Evolutionary conservation across 1,140 invertebrate species (phyloP), one percentile per base, ranked within the genome.

Genomic region (Neodiprion fabricii): DNA sequence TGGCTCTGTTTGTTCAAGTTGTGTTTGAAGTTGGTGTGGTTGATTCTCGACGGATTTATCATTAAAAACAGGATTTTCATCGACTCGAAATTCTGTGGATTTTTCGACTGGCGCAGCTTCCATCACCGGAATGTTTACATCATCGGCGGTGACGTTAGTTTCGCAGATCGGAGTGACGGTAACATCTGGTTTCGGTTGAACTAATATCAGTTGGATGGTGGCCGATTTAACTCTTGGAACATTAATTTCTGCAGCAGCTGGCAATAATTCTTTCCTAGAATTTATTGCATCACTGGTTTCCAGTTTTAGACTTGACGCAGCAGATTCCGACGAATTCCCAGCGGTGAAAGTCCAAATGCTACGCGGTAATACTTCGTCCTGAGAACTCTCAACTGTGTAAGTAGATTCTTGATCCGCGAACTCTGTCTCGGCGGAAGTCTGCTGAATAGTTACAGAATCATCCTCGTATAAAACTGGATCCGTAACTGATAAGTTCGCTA

Each of bases 321-420:
- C 73, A 91, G 76, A 50, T 87, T 87, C 80, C 91, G 90, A 61
- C 10, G 91, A 91, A 69, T 90, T 90, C 72, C 90, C 88, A 5
- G 91, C 90, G 48, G 91, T 86, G 75, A 90, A 89, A 61, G 53
- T 61, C 53, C n/a, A 11, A 11, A 11, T 61, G 10, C 10, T 61
- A n/a, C 10, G n/a, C 10, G n/a, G 53, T 11, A n/a, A 61, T 61
- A n/a, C 10, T 61, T 11, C 10, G 10, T 61, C 53, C n/a, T 61
- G 53, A n/a, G 53, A 11, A 61, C 10, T 61, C 53, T 61, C 53
- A 61, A 61, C 53, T 61, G 53, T 11, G 10, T 11, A 61, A 11
- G 10, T 61, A 1, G 53, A 61, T 61, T 61, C 53, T 11, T 61
- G 10, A 61, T 11, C 53, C 53, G 53, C 10, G n/a, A n/a, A 61